Base-by-base conservation (phyloP, 2,113 vertebrate species). In the Climacteris rufus region DNA sequence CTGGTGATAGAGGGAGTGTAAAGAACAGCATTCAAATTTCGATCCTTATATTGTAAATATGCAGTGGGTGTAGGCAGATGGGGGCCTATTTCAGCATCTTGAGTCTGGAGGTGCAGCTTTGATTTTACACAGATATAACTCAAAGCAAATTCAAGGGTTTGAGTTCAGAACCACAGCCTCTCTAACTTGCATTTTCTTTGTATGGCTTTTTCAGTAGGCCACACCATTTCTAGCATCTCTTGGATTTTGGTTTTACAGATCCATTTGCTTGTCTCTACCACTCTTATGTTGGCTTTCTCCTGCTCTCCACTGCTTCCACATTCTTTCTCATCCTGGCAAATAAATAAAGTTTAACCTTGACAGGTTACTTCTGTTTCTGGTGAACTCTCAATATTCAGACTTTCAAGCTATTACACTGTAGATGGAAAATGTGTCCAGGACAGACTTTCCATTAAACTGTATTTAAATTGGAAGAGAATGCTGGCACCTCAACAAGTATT, bases 401-500 rank as follows among this genome's bases (percentile, higher is more conserved):
- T 91, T 96, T 66, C 70, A 96, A 89, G 56, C 78, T 87, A 80
- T 83, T 95, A 65, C 81, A 83, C 45, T n/a, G 61, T 82, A 92
- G 90, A 94, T 95, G 94, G 97, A 97, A 97, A 97, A 96, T 94
- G 70, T 97, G 90, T 93, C 96, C 93, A 94, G 95, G 94, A 90
- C 68, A 97, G 95, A 93, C 65, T 97, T 97, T 97, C 95, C 94
- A 90, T 97, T 97, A 95, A 97, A 96, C 86, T 94, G 78, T 97
- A 97, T 95, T 97, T 97, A 96, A 97, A 96, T 95, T 97, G 94
- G 96, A 97, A 96, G 96, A 96, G 97, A 97, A 96, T 94, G 84
- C 96, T 97, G 97, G 97, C 96, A 89, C 52, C 71, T 97, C 90
- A 89, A 89, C 96, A 97, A 97, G 68, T 96, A 97, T 97, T 97